phyloP scores from a whole-genome alignment of 2,888 invertebrate genomes.

The Dichetophora obliterata region DNA sequence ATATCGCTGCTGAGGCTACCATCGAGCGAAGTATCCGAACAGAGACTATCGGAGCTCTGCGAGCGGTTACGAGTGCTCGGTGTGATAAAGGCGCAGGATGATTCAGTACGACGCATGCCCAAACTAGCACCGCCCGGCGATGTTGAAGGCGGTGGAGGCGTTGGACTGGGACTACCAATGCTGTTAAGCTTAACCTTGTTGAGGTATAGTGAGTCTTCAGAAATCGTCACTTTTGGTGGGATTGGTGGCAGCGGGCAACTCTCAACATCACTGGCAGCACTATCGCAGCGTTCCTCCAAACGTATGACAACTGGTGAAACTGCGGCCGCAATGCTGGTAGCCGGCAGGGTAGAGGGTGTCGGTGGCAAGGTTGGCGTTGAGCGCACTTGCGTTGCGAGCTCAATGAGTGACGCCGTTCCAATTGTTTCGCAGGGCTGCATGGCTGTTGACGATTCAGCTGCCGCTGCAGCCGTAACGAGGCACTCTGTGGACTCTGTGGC shows the following conservation, averaged over 20 bases:
- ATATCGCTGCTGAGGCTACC: slow-evolving; percentile 62
- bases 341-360: slow-evolving; percentile 1
- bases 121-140: slow-evolving; percentile 62
- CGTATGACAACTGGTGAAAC: slow-evolving; percentile 1
- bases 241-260: slow-evolving; percentile 37
- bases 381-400: neutral
- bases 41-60: slow-evolving; percentile 68
- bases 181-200: slow-evolving; percentile 51
- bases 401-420: neutral
- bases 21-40: slow-evolving; percentile 68
- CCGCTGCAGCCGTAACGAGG: slow-evolving; percentile 49
- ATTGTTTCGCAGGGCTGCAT: slow-evolving; percentile 27
- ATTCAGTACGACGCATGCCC: slow-evolving; percentile 63
- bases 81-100: slow-evolving; percentile 62
- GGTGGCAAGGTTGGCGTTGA: neutral
- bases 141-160: slow-evolving; percentile 64
- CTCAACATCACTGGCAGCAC: slow-evolving; percentile 30
- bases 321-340: neutral
- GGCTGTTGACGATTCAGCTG: neutral
- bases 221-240: slow-evolving; percentile 61
- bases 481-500: slow-evolving; percentile 66
- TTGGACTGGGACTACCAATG: slow-evolving; percentile 58
- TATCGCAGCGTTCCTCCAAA: slow-evolving; percentile 29
- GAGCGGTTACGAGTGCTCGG: slow-evolving; percentile 66
- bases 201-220: slow-evolving; percentile 52